These are phyloP conservation scores for Antrozous pallidus DNA, from an alignment of 2,797 vertebrate genomes.

Conservation along the genomic window DNA sequence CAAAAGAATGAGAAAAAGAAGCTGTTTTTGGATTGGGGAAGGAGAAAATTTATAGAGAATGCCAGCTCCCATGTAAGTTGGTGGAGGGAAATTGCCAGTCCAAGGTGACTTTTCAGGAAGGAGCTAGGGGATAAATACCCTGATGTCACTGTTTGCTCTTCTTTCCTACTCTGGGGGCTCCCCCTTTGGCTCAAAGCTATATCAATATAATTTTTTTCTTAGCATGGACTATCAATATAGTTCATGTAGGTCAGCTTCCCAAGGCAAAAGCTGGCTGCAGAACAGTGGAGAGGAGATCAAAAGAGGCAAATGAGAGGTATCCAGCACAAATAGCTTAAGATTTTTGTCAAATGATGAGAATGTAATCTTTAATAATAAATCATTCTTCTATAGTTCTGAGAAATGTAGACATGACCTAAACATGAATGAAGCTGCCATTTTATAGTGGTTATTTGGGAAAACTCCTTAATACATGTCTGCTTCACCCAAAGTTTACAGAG, in stretches of 20 bases:
- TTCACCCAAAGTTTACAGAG: neutral
- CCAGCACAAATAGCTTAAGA: neutral
- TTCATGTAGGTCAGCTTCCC: neutral
- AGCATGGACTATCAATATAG: neutral
- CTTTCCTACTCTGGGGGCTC: neutral
- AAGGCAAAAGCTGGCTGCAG: neutral
- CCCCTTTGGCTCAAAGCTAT: neutral
- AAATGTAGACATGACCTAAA: neutral
- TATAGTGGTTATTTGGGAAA: slow-evolving; percentile 11
- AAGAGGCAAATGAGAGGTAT: neutral
- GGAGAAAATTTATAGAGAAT: neutral
- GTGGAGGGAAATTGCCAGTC: neutral
- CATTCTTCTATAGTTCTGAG: neutral
- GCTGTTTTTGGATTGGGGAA: neutral
- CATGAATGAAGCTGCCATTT: neutral
- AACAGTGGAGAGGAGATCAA: neutral
- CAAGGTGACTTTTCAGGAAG: neutral
- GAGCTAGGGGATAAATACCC: neutral
- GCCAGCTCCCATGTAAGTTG: neutral
- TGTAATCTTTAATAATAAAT: neutral
- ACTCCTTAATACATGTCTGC: neutral
- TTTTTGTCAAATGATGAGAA: slow-evolving; percentile 15
- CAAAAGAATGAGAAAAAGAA: neutral
- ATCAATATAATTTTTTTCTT: too few relatives aligned
- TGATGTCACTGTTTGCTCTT: neutral